Evolutionary conservation across 2,797 vertebrate species (phyloP), one percentile per base, ranked within the genome.

Genomic region (Bovichtus variegatus): DNA sequence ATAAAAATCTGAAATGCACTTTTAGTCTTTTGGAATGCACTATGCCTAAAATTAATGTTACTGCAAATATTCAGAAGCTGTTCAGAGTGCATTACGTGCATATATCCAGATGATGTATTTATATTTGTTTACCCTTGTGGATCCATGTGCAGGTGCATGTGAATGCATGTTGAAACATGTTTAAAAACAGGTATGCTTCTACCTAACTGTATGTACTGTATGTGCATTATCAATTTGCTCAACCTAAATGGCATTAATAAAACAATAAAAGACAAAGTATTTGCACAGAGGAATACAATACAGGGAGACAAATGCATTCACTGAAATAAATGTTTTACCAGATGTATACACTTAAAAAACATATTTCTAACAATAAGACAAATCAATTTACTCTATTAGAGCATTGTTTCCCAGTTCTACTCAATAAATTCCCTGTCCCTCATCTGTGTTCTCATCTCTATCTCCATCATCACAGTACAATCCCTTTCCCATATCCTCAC

Each of bases 401-500:
- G 10, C 34, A 34, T 23, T 49, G n/a, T 64, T 25, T 68, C 1
- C 11, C 10, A 68, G n/a, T 40, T 62, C 36, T 29, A 9, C 59
- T 62, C 21, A 59, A 12, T 47, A 47, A 43, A 51, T 70, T 62
- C 16, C 4, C 9, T 1, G 7, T 53, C 21, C 16, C 25, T 68
- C 51, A 77, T 74, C 58, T 36, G 36, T 67, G 78, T 77, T 41
- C 36, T 72, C 60, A 59, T 84, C n/a, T n/a, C n/a, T n/a, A n/a
- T n/a, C 67, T 75, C 66, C 36, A 59, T 83, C 64, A 61, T 41
- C 31, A 61, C 66, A 34, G 13, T 9, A 34, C 78, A 69, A 63
- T 80, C 54, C 64, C 31, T 49, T 78, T 46, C 11, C 9, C 53
- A 57, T 61, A 83, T 81, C 23, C 69, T 81, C 54, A 41, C 34